A percentile compares a stretch with the other conserved stretches of the same genome.
Conservation (phyloP, 53 echinoderm and acorn worm species). For the Mesocentrotus franciscanus region DNA sequence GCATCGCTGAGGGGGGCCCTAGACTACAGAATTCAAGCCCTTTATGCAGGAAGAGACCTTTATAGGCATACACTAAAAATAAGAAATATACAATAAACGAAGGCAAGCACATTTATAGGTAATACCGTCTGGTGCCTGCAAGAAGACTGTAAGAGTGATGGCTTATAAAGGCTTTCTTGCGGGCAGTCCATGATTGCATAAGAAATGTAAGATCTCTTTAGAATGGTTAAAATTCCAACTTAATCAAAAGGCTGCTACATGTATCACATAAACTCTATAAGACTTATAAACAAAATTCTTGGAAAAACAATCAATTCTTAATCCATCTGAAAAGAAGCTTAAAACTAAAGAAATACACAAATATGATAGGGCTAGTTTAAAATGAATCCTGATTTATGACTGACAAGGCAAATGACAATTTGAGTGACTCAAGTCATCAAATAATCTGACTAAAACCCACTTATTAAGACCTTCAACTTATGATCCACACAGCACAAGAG, state of each 20-base stretch:
- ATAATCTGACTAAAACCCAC: constrained; percentile 26
- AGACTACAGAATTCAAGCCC: not conserved
- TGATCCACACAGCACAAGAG: not conserved
- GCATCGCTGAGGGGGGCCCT: not conserved
- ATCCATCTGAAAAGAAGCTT: not conserved
- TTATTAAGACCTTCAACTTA: constrained; percentile 13
- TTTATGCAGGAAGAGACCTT: not conserved
- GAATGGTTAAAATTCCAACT: not conserved
- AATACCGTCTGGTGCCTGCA: not conserved
- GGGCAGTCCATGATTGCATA: not conserved
- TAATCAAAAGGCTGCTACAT: not conserved
- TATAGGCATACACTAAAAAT: not conserved
- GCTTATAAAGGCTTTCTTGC: too few relatives aligned
- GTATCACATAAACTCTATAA: not conserved
- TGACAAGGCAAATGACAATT: constrained; percentile 46
- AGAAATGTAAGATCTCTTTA: not conserved
- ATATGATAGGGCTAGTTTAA: not conserved
- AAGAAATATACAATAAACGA: not conserved
- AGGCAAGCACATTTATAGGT: not conserved
- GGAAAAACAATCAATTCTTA: not conserved
- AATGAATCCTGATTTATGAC: constrained; percentile 36
- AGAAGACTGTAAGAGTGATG: too few relatives aligned
- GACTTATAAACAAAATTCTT: too few relatives aligned
- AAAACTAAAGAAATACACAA: not conserved
- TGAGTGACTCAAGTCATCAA: constrained; percentile 54